Conservation (phyloP, 1,140 invertebrate species). For the Drosophila repletoides region DNA sequence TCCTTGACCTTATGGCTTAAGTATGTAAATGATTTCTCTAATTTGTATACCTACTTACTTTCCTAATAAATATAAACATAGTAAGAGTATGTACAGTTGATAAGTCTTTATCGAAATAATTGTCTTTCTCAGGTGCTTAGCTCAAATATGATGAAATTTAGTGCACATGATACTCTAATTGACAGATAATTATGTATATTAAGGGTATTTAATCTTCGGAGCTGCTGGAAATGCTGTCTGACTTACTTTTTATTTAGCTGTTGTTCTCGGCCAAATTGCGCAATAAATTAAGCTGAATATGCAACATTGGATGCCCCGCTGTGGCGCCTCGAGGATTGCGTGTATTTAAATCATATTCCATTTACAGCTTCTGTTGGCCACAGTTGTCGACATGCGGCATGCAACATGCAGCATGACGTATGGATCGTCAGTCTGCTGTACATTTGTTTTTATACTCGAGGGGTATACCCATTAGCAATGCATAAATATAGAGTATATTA, state of each 20-base stretch:
- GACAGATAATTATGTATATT: neutral
- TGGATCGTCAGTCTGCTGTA: neutral
- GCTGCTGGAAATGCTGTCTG: neutral
- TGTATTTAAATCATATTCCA: slow-evolving; percentile 66
- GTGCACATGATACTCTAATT: no score
- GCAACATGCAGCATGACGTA: no score
- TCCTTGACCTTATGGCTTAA: neutral
- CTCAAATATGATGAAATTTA: no score
- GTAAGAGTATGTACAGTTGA: neutral
- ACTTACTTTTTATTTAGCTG: neutral
- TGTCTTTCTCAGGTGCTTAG: neutral
- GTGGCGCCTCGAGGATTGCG: slow-evolving; percentile 63
- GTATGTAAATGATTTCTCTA: neutral
- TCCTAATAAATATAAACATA: neutral
- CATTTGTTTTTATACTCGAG: no score
- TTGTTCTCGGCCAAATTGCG: slow-evolving; percentile 46
- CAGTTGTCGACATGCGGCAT: neutral
- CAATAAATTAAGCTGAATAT: slow-evolving; percentile 52
- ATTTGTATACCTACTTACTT: neutral
- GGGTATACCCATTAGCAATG: no score
- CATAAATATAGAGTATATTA: no score
- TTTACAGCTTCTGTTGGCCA: slow-evolving; percentile 56
- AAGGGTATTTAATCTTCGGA: neutral
- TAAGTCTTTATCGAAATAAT: no score
- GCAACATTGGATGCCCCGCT: slow-evolving; percentile 18